phyloP scores from a whole-genome alignment of 1,140 invertebrate genomes.

The Geopemphigus sp. region DNA sequence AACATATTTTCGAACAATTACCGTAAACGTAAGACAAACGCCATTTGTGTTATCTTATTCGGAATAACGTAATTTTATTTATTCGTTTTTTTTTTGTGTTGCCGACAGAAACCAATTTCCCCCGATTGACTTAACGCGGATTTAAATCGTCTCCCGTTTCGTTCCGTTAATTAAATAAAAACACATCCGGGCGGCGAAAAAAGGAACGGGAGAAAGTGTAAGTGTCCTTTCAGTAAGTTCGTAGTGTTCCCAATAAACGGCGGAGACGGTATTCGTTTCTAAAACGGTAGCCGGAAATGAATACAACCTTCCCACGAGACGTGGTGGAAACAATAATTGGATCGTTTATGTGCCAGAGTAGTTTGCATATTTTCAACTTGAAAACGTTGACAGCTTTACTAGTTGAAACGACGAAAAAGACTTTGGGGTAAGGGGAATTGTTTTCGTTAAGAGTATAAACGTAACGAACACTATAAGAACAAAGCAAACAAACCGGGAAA shows the following conservation, averaged over 20 bases:
- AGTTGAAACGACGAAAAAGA: neutral
- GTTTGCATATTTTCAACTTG: conserved; percentile 17
- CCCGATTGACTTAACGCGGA: neutral
- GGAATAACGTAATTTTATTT: too few relatives aligned
- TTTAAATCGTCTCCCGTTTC: neutral
- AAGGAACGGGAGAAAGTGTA: too few relatives aligned
- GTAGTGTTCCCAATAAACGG: neutral
- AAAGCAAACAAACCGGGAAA: neutral
- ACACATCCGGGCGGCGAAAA: neutral
- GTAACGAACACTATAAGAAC: neutral
- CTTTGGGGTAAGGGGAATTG: neutral
- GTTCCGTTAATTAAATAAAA: conserved; percentile 12
- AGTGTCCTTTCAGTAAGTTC: neutral
- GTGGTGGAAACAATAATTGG: conserved; percentile 13
- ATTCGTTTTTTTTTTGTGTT: neutral
- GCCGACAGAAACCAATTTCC: neutral
- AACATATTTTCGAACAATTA: too few relatives aligned
- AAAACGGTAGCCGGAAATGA: neutral
- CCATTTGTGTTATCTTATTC: too few relatives aligned
- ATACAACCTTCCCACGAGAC: neutral
- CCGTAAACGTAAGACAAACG: too few relatives aligned
- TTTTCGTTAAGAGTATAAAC: neutral
- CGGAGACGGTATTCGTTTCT: neutral
- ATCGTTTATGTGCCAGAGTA: conserved; percentile 25
- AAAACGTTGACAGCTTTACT: conserved; percentile 27